These are phyloP conservation scores for Cerceris ruficornis DNA, from an alignment of 2,888 invertebrate genomes.

Conservation along the genomic window DNA sequence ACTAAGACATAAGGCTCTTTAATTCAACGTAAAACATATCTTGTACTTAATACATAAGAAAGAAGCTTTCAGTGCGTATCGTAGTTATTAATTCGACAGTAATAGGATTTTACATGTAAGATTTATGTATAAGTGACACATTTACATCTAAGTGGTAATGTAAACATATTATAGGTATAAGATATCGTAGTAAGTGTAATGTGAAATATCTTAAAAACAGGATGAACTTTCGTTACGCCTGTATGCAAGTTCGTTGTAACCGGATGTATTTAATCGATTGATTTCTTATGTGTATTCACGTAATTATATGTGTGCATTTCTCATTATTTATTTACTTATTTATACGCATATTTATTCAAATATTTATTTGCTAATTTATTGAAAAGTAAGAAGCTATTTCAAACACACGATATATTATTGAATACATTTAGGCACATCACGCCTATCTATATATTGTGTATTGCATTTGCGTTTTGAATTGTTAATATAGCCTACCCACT, in stretches of 20 bases:
- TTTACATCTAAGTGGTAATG: no score
- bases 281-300: neutral
- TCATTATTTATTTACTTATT: constrained; percentile 15
- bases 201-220: neutral
- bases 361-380: neutral
- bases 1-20: neutral
- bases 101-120: neutral
- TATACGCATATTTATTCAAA: neutral
- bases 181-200: no score
- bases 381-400: neutral
- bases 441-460: no score
- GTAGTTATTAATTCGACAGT: no score
- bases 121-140: neutral
- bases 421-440: no score
- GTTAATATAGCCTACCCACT: no score
- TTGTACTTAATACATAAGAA: neutral
- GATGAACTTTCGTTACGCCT: neutral
- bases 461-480: no score
- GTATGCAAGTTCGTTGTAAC: neutral
- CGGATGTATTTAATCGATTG: neutral
- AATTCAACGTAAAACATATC: neutral
- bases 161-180: no score
- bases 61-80: neutral
- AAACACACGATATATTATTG: no score
- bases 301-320: constrained; percentile 10